These are phyloP conservation scores for Enteromius unitaeniatus DNA, from an alignment of 2,797 vertebrate species.

Conservation along the genomic window DNA sequence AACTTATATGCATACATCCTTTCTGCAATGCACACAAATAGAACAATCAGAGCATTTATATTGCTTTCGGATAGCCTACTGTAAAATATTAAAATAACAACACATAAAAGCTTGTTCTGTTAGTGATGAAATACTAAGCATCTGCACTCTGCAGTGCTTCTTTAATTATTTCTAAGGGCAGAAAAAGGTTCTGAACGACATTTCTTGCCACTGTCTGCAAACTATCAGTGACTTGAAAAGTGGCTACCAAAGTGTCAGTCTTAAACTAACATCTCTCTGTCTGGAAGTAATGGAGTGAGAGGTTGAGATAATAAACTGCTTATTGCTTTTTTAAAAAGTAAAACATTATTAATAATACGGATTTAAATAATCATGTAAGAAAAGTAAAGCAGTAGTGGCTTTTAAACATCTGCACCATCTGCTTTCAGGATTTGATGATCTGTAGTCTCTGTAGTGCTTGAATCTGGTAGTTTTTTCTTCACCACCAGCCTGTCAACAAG, in stretches of 20 bases:
- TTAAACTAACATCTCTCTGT: neutral
- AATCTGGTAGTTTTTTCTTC: conserved; percentile 53
- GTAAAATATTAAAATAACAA: neutral
- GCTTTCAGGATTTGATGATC: neutral
- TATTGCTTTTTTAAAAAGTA: neutral
- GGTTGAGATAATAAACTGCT: neutral
- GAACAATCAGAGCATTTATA: neutral
- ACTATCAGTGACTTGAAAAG: neutral
- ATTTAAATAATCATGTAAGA: neutral
- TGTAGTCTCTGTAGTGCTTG: neutral
- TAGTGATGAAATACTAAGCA: neutral
- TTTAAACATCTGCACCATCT: neutral
- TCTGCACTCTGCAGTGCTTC: neutral
- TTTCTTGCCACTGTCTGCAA: neutral
- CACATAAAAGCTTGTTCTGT: neutral
- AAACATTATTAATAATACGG: neutral
- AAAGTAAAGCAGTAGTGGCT: neutral
- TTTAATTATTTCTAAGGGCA: neutral
- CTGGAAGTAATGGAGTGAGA: neutral
- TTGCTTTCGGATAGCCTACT: neutral
- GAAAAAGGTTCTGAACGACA: neutral
- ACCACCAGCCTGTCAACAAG: conserved; percentile 67
- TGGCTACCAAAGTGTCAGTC: neutral
- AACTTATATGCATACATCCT: neutral
- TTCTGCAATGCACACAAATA: neutral